Base-by-base conservation (phyloP, 2,113 vertebrate species). In the Ondatra zibethicus region DNA sequence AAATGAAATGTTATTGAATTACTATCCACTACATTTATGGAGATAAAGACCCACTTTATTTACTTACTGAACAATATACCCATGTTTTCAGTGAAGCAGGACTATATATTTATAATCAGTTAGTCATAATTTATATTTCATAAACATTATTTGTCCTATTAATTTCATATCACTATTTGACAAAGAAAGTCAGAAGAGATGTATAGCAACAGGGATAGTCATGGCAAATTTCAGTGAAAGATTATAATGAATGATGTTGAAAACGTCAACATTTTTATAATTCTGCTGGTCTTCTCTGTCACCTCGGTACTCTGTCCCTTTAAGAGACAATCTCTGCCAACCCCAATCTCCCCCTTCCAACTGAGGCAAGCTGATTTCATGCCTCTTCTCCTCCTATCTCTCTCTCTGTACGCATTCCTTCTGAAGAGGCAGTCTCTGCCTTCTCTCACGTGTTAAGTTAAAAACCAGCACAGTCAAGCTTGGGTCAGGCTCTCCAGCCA, bases 131-230 rank as follows among this genome's bases (percentile, higher is more conserved):
- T 76, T 81, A 84, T 7, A 2, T 61, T 61, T 47, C 5, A 23
- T 85, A 70, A 12, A 68, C 39, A 68, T 90, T 63, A 55, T 16
- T 6, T 29, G 21, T 82, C 2, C 42, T 72, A 7, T 29, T 92
- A 73, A 10, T 77, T 72, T 61, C 88, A 72, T 9, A 16, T 1
- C 8, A 12, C 14, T 47, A 78, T 23, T 6, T 81, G 27, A 16
- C 50, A 63, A 92, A 63, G 2, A 63, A 92, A 63, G 2, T 63
- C 63, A 1, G 80, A 78, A 42, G 16, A 31, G 52, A 75, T n/a
- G 7, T 58, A 5, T 31, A 11, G 17, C 1, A 25, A 1, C 4
- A 13, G 6, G 21, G 3, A 52, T n/a, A 75, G 8, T 39, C 36
- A 61, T 58, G 39, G 14, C 78, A 0, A 23, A 42, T 12, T 84